Conservation (phyloP, 1,140 invertebrate species). For the Ooceraea biroi region DNA sequence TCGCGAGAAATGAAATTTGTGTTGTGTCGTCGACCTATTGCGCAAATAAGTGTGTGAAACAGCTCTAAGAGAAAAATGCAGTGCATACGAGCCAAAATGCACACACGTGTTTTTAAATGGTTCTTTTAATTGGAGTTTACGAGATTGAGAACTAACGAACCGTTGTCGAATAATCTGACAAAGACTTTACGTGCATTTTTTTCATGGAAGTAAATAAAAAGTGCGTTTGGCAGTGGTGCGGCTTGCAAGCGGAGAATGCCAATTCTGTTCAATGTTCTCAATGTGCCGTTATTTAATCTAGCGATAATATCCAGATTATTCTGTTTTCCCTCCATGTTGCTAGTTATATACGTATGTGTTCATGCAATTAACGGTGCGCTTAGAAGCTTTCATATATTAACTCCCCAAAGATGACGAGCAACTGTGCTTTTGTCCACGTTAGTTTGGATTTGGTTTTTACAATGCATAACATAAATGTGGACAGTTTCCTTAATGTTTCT, state of each 20-base stretch:
- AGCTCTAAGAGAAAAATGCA: background rate
- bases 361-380: constrained; percentile 67
- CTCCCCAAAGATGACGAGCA: background rate
- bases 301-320: constrained; percentile 19
- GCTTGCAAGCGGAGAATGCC: constrained; percentile 70
- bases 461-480: background rate
- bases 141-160: no score
- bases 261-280: constrained; percentile 70
- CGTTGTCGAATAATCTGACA: no score
- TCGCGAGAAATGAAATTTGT: constrained; percentile 43
- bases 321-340: constrained; percentile 53
- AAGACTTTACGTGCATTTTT: no score
- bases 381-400: constrained; percentile 67
- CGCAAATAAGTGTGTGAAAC: background rate
- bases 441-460: constrained; percentile 42
- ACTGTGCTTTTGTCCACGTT: constrained; percentile 38
- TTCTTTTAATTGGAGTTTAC: no score
- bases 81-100: background rate
- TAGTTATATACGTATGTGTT: constrained; percentile 70
- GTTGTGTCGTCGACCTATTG: background rate
- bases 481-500: background rate
- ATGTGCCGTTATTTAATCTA: constrained; percentile 68
- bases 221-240: constrained; percentile 74
- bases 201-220: no score
- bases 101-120: no score